Evolutionary conservation across 2,113 vertebrate species (phyloP).

Genomic region (Macroglossus sobrinus): DNA sequence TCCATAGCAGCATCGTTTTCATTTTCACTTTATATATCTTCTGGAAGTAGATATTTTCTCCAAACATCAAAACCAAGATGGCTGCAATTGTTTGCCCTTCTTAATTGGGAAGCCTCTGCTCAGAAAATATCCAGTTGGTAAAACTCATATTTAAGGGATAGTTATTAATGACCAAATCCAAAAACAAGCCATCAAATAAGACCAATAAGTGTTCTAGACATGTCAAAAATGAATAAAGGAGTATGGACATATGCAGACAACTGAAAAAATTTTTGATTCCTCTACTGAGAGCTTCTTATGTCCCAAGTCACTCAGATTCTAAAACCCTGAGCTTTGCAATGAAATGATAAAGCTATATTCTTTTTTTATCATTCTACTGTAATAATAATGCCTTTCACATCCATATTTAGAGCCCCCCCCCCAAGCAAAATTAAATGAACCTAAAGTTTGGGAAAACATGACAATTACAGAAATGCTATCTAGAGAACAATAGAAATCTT

Average conservation of each 20-base stretch:
- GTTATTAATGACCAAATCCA: not conserved
- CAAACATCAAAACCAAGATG: not conserved
- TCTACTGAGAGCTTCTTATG: not conserved
- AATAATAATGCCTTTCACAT: not conserved
- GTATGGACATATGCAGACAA: not conserved
- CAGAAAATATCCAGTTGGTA: not conserved
- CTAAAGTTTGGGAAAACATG: constrained; percentile 51
- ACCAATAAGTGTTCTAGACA: not conserved
- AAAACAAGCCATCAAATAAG: not conserved
- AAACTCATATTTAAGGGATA: not conserved
- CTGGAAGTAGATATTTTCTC: not conserved
- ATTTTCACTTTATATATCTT: not conserved
- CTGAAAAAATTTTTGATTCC: not conserved
- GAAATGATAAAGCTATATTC: not conserved
- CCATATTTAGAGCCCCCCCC: not conserved
- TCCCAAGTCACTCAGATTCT: constrained; percentile 25
- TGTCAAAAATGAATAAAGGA: not conserved
- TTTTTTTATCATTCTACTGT: constrained; percentile 49
- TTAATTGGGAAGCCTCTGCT: not conserved
- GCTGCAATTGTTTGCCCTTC: not conserved
- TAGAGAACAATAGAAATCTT: constrained; percentile 54
- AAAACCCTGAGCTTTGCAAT: constrained; percentile 48
- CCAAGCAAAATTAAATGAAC: constrained; percentile 64
- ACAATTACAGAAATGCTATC: not conserved
- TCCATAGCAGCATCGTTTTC: not conserved